Conservation (phyloP, 2,113 vertebrate species). For the Phyllostomus discolor region DNA sequence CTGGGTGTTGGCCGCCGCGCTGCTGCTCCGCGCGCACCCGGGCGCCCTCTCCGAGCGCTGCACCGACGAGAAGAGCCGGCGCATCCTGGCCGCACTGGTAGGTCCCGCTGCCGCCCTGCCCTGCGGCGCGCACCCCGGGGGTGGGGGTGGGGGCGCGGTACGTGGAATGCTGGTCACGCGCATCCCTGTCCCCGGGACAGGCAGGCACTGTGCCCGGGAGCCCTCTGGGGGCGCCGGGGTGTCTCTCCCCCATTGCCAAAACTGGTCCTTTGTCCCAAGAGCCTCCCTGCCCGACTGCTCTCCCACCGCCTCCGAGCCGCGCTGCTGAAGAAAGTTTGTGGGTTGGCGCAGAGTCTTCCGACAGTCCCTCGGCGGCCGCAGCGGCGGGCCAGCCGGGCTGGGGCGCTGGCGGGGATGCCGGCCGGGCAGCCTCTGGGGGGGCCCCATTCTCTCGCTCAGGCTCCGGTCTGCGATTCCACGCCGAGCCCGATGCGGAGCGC, state of each 20-base stretch:
- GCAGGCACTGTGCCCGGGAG: not conserved
- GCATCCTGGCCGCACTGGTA: conserved; percentile 93
- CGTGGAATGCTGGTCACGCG: not conserved
- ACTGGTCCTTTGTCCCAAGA: not conserved
- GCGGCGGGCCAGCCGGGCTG: not conserved
- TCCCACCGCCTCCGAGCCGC: not conserved
- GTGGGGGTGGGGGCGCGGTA: not conserved
- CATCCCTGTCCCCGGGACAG: too few species aligned
- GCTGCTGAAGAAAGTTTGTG: not conserved
- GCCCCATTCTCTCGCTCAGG: not conserved
- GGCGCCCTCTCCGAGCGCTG: conserved; percentile 90
- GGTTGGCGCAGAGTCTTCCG: not conserved
- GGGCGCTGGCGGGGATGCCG: not conserved
- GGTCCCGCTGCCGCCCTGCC: conserved; percentile 65
- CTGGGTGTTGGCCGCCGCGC: conserved; percentile 85
- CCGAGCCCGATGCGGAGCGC: not conserved
- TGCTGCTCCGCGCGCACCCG: conserved; percentile 88
- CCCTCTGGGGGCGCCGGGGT: not conserved
- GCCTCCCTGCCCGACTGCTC: too few species aligned
- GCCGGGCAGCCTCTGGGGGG: not conserved
- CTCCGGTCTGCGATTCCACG: not conserved
- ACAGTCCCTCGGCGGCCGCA: not conserved
- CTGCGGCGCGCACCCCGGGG: not conserved
- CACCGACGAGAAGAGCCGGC: conserved; percentile 89
- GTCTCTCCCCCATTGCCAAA: not conserved